A percentile compares a stretch with the other conserved stretches of the same genome.
These are phyloP conservation scores for Andrena haemorrhoa DNA, from an alignment of 2,888 invertebrate species.

Conservation along the genomic window DNA sequence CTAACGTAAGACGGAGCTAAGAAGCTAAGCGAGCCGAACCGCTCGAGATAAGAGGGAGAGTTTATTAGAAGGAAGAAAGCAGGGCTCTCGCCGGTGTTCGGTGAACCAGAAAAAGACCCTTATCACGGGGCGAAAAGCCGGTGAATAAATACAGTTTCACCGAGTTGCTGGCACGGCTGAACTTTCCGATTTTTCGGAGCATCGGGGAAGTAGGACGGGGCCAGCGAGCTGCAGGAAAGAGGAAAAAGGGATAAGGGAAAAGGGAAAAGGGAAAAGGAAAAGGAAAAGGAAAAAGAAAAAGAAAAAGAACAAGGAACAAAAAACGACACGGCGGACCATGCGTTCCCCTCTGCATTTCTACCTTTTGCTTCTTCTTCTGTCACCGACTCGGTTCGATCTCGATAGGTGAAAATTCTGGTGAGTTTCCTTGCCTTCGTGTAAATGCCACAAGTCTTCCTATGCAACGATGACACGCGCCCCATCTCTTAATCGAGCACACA, in stretches of 20 bases:
- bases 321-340: not conserved
- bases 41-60: conserved; percentile 60
- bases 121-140: conserved; percentile 57
- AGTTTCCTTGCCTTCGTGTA: not conserved
- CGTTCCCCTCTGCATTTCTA: conserved; percentile 4
- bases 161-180: conserved; percentile 50
- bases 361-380: not conserved
- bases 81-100: conserved; percentile 29
- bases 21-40: conserved; percentile 41
- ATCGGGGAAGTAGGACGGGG: conserved; percentile 18
- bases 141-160: conserved; percentile 68
- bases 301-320: not conserved
- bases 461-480: not conserved
- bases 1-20: conserved; percentile 3
- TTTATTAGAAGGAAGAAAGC: conserved; percentile 54
- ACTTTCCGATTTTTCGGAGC: conserved; percentile 56
- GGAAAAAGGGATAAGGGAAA: not conserved
- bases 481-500: no score
- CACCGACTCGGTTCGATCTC: not conserved
- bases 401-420: not conserved
- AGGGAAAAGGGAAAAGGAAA: not conserved
- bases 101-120: conserved; percentile 62
- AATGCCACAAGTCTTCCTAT: not conserved
- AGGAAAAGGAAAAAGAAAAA: not conserved
- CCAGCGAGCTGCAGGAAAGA: not conserved